Base-by-base conservation (phyloP, 2,888 invertebrate species). In the Lymantria dispar region DNA sequence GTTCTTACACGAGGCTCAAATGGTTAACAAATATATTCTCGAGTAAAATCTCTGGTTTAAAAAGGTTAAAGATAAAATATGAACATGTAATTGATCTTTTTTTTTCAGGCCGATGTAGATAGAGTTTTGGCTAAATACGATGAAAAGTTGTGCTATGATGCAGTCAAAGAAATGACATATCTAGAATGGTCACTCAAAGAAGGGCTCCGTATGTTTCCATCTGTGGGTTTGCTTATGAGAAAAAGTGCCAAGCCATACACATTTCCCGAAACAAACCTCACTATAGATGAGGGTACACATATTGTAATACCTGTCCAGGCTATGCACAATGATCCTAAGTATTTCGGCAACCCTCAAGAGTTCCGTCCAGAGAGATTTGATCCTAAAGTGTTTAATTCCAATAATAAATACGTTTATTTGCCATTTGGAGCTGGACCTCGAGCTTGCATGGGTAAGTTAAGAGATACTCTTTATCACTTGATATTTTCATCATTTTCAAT, bases 121-220 rank as follows among this genome's bases (percentile, higher is more conserved):
- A 43, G 52, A 9, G 67, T 75, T 0, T 48, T 78, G 1, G 47
- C 56, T 2, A 74, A 67, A 54, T 57, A 80, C 31, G 51, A 68
- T 11, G 66, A 70, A 9, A 70, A 75, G 41, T 36, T 80, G 3
- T 64, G 69, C 39, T 80, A 72, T 31, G 75, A 78, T 1, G 71
- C 78, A 0, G 51, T 80, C 5, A 64, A 62, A 39, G 77, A 77
- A 45, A 74, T 80, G 73, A 60, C 42, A 0, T 67, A 64, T 10
- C 50, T 79, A 8, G 73, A 74, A 22, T 68, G 65, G 74, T 62
- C 61, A 0, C 68, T 75, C 31, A 72, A 72, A 33, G 80, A 80
- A 52, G 56, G 67, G 0, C 47, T 80, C 47, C 58, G 80, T 43
- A 58, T 70, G 44, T 70, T 71, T 13, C 73, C 80, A 0, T 64